Evolutionary conservation across 2,797 vertebrate species (phyloP).

Genomic region (Coreius guichenoti): DNA sequence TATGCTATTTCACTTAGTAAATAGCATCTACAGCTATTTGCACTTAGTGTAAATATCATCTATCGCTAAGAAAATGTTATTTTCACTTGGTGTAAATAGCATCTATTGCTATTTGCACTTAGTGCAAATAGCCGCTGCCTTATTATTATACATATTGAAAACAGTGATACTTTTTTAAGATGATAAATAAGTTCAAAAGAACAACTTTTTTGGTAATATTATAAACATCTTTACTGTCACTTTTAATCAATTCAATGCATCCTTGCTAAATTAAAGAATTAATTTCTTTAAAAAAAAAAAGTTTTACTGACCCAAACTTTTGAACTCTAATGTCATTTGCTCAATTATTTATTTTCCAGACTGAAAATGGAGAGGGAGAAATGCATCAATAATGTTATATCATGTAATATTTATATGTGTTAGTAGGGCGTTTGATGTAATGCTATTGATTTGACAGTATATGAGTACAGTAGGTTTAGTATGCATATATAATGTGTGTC

Average conservation of each 20-base stretch:
- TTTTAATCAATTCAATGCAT: background rate
- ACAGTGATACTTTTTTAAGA: background rate
- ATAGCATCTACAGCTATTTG: too few species aligned
- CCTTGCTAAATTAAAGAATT: background rate
- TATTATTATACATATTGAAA: background rate
- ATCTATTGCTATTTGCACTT: too few species aligned
- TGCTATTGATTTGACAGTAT: constrained; percentile 66
- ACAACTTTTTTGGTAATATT: background rate
- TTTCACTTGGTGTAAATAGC: too few species aligned
- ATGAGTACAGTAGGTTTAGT: constrained; percentile 64
- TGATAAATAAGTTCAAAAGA: background rate
- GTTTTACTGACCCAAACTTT: background rate
- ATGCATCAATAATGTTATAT: constrained; percentile 16
- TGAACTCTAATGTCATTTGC: background rate
- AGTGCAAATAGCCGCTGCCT: too few species aligned
- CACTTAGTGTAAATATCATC: too few species aligned
- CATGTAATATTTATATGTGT: constrained; percentile 48
- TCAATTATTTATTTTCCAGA: background rate
- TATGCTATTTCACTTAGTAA: too few species aligned
- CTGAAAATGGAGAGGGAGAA: background rate
- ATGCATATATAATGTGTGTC: background rate
- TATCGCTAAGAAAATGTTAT: too few species aligned
- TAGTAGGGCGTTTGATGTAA: constrained; percentile 69
- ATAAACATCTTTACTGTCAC: background rate
- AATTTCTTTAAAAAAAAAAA: background rate